Conservation (phyloP, 2,797 vertebrate genomes). For the Brachymystax lenok region DNA sequence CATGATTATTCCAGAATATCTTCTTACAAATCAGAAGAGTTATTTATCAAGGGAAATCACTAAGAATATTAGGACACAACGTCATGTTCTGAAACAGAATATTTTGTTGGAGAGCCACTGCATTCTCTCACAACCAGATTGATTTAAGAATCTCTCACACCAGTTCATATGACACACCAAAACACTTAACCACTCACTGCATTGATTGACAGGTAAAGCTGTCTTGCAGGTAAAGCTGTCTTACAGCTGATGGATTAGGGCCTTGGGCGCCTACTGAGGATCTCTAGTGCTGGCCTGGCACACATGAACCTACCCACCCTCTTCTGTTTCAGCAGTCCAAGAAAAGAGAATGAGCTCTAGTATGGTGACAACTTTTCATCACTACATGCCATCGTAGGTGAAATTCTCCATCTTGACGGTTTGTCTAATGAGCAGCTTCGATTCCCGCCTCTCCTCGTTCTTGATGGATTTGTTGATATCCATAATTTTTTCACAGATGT, state of each 20-base stretch:
- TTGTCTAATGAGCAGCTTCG: constrained; percentile 88
- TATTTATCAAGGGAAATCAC: constrained; percentile 49
- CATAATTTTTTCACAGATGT: constrained; percentile 99
- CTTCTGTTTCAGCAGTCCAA: no score
- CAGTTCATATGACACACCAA: constrained; percentile 52
- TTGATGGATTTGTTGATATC: constrained; percentile 99
- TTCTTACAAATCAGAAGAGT: constrained; percentile 60
- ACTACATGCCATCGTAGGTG: constrained; percentile 82
- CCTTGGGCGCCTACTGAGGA: constrained; percentile 5
- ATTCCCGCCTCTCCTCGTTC: constrained; percentile 98
- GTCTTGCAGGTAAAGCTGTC: constrained; percentile 44
- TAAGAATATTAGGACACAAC: constrained; percentile 69
- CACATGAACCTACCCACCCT: constrained; percentile 48
- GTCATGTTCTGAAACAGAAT: constrained; percentile 86
- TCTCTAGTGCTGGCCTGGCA: constrained; percentile 19
- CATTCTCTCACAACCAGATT: constrained; percentile 58
- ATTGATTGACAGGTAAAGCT: constrained; percentile 73
- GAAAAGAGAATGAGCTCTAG: constrained; percentile 2
- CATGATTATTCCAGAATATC: constrained; percentile 39
- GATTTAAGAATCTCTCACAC: constrained; percentile 60
- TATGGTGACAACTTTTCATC: constrained; percentile 56
- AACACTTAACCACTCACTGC: constrained; percentile 29
- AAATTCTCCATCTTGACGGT: constrained; percentile 86
- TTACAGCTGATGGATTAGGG: not conserved
- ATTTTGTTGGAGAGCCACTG: constrained; percentile 63